Base-by-base conservation (phyloP, 2,113 vertebrate species). In the Podarcis cretensis region DNA sequence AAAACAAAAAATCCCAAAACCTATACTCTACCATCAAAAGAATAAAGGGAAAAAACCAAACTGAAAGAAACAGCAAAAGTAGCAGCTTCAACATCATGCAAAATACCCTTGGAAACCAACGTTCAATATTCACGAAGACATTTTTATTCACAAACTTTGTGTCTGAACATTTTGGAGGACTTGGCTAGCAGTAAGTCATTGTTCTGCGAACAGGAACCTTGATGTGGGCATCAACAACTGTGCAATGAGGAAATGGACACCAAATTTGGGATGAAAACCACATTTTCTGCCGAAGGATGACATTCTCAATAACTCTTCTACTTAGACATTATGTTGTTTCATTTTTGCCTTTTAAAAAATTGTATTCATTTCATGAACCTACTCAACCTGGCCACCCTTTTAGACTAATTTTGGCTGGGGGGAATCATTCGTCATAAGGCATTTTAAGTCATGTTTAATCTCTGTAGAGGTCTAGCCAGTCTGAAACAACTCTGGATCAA, bases 61-160 rank as follows among this genome's bases (percentile, higher is more conserved):
- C 84, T 37, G 92, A 96, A 83, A 77, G 30, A 97, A 94, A 95
- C 94, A 95, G 83, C 93, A 95, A 91, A 63, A 94, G 93, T 92
- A 97, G 95, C 96, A 96, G 96, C 96, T 84, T 89, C 16, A 96
- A 96, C 96, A 93, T 96, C 97, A 98, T 98, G 97, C 97, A 97
- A 97, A 97, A 96, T 96, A 97, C 94, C 97, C 96, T 97, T 97
- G 96, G 93, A 95, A 96, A 96, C 94, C 95, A 96, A 96, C 91
- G 75, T 93, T 97, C 96, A 94, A 93, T 95, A 93, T 95, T 95
- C 95, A 97, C 97, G 96, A 96, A 95, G 90, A 96, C 91, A 91
- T 91, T 93, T 95, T 93, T 95, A 95, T 92, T 95, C 90, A 95
- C 94, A 96, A 96, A 94, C 93, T 2, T 71, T 94, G 93, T 95